phyloP scores from a whole-genome alignment of 2,888 invertebrate species.

The Vesta saturnalis region DNA sequence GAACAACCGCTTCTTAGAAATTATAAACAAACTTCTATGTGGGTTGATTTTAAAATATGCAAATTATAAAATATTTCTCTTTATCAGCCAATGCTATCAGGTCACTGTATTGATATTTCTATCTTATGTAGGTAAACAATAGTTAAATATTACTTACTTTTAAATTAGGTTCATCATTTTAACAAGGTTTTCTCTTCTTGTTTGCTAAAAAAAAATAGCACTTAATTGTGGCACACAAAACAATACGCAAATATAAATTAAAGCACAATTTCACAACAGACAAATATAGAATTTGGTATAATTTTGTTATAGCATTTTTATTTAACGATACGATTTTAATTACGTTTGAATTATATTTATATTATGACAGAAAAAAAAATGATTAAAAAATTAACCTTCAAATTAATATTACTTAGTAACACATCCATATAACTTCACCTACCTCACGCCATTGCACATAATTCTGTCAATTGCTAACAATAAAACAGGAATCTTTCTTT shows the following conservation, averaged over 20 bases:
- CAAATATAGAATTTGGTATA: not conserved
- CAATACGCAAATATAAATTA: too few species aligned
- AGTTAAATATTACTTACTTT: too few species aligned
- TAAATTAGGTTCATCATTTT: too few species aligned
- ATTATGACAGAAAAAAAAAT: not conserved
- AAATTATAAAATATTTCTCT: too few species aligned
- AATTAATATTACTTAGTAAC: constrained; percentile 3
- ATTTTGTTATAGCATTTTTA: not conserved
- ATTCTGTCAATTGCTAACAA: constrained; percentile 9
- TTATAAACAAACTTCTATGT: constrained; percentile 2
- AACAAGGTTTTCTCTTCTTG: too few species aligned
- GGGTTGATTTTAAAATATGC: constrained; percentile 9
- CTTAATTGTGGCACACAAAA: too few species aligned
- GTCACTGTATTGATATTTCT: too few species aligned
- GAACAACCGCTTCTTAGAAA: constrained; percentile 8
- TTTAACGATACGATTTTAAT: not conserved
- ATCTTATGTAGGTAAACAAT: too few species aligned
- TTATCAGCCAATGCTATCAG: too few species aligned
- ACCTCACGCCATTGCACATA: constrained; percentile 8
- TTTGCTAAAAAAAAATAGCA: too few species aligned
- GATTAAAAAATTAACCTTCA: constrained; percentile 15
- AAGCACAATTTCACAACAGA: too few species aligned
- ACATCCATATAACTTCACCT: not conserved
- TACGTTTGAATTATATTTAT: not conserved
- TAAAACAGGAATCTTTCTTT: constrained; percentile 12